A percentile compares a stretch with the other conserved stretches of the same genome.
phyloP scores from a whole-genome alignment of 2,113 vertebrate genomes.

The Pao palembangensis region DNA sequence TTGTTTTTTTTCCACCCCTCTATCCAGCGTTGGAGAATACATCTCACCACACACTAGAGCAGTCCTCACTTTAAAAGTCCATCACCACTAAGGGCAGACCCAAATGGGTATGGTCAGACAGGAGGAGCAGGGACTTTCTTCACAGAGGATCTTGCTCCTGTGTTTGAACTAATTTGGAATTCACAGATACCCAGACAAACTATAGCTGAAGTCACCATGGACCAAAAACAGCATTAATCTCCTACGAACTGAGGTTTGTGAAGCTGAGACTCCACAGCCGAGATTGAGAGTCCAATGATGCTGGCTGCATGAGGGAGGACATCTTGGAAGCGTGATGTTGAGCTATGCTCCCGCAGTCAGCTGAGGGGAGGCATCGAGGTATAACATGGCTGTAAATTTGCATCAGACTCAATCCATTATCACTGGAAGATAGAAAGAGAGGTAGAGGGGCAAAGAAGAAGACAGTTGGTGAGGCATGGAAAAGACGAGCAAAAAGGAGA shows the following conservation, averaged over 20 bases:
- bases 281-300: conserved; percentile 78
- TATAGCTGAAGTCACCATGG: conserved; percentile 38
- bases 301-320: conserved; percentile 78
- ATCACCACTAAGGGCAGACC: conserved; percentile 38
- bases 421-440: conserved; percentile 76
- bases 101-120: conserved; percentile 29
- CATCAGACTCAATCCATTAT: conserved; percentile 98
- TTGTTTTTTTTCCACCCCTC: conserved; percentile 44
- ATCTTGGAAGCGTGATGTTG: conserved; percentile 93
- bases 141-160: conserved; percentile 1
- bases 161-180: conserved; percentile 10
- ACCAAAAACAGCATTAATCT: conserved; percentile 64
- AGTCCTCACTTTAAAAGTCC: conserved; percentile 24
- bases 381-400: conserved; percentile 99
- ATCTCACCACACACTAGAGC: conserved; percentile 39
- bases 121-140: conserved; percentile 15
- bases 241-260: conserved; percentile 72
- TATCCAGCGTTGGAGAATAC: conserved; percentile 60
- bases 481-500: conserved; percentile 25
- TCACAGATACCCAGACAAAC: conserved; percentile 15
- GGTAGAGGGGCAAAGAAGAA: conserved; percentile 39
- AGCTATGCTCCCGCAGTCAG: conserved; percentile 88
- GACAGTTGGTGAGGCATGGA: conserved; percentile 43
- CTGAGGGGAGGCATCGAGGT: conserved; percentile 85
- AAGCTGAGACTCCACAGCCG: conserved; percentile 31